Evolutionary conservation across 1,140 invertebrate species (phyloP), one percentile per base, ranked within the genome.

Genomic region (Nephotettix cincticeps): DNA sequence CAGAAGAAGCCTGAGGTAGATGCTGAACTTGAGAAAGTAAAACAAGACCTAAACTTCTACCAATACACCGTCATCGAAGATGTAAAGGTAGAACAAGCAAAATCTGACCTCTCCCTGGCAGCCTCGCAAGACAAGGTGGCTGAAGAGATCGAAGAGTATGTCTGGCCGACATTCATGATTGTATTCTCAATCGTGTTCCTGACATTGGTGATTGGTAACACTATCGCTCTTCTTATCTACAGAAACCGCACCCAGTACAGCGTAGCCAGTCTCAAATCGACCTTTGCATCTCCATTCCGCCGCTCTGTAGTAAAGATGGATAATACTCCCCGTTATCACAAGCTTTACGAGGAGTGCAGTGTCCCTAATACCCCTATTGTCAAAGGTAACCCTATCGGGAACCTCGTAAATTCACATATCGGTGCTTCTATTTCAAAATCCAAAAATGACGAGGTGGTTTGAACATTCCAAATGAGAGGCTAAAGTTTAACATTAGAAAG

Each of bases 271-370:
- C 54, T 65, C 40, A 69, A 45, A 29, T 56, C 72, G 1, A 14
- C 30, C 14, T 73, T 70, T 19, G 28, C 45, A 43, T 30, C 68
- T 13, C 47, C 72, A 1, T 51, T 73, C 21, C 30, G 69, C 4
- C 69, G 67, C 25, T 68, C 70, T 32, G 45, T 43, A 28, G 68
- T 74, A 9, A 68, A 71, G 25, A 61, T 65, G n/a, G 72, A 71
- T 19, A 73, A 70, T 13, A 65, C 70, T 13, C 71, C 71, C 13
- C 45, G 73, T 14, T 77, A 77, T 36, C 72, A 77, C 30, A 77
- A 77, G 63, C 71, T 77, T n/a, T 77, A 77, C 58, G 76, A 76
- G 67, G 76, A 77, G 45, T 76, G 76, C 65, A 74, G 73, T 61
- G 70, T 75, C 23, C 75, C 75, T n/a, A 72, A 68, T 32, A 54